A percentile compares a stretch with the other conserved stretches of the same genome.
Evolutionary conservation across 2,888 invertebrate genomes (phyloP).

Genomic region (Rambutsinella grinnellia): DNA sequence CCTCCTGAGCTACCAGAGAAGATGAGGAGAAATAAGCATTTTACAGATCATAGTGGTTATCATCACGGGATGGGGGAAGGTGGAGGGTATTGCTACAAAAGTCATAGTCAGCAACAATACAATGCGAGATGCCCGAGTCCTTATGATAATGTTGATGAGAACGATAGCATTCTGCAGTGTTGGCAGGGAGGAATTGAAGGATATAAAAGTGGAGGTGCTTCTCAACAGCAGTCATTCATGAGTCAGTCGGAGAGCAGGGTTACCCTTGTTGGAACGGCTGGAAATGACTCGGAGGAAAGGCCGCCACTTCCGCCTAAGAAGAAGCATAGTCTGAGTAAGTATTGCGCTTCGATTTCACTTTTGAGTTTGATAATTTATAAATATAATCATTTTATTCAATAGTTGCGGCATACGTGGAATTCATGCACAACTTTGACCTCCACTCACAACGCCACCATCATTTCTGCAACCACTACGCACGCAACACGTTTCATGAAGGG

Average conservation of each 20-base stretch:
- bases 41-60: constrained; percentile 27
- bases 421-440: constrained; percentile 65
- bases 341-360: background rate
- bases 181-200: constrained; percentile 21
- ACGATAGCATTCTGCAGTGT: constrained; percentile 49
- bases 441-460: constrained; percentile 61
- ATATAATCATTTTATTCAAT: too few relatives aligned
- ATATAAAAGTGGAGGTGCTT: background rate
- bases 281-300: constrained; percentile 75
- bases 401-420: constrained; percentile 66
- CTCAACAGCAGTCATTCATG: constrained; percentile 57
- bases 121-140: constrained; percentile 60
- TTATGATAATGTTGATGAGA: constrained; percentile 65
- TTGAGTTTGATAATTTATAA: too few relatives aligned
- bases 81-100: background rate
- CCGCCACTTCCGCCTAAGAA: constrained; percentile 94
- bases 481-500: constrained; percentile 45
- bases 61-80: background rate
- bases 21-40: constrained; percentile 40
- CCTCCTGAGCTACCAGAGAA: constrained; percentile 64
- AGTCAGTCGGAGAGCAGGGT: constrained; percentile 64
- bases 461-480: constrained; percentile 62
- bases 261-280: constrained; percentile 56
- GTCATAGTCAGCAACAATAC: constrained; percentile 11
- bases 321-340: constrained; percentile 81